Percentiles rank a stretch among this genome's conserved stretches.
phyloP scores from a whole-genome alignment of 2,888 invertebrate species.

The Lasius platythorax region DNA sequence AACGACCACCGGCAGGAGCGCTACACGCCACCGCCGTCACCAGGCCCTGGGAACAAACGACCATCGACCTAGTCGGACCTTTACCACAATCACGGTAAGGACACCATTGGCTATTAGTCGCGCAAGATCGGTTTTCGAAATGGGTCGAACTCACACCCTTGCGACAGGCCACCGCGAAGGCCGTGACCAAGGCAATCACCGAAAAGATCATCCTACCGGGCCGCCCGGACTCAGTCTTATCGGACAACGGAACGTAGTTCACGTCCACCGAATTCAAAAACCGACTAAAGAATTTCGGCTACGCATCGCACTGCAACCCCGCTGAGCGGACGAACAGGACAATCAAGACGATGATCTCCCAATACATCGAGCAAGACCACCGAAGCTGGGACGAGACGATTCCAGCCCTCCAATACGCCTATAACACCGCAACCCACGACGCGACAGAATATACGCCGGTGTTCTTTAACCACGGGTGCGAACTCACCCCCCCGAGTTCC shows the following conservation, averaged over 20 bases:
- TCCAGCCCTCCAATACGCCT: no score
- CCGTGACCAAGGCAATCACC: not conserved
- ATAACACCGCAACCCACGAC: not conserved
- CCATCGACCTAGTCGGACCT: not conserved
- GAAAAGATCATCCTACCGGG: not conserved
- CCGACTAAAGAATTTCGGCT: no score
- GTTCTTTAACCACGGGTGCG: not conserved
- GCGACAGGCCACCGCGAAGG: not conserved
- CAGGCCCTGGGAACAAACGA: not conserved
- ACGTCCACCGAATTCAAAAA: no score
- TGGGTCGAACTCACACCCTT: accelerated
- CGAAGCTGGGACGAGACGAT: not conserved
- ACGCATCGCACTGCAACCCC: no score
- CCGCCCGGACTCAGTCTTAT: not conserved
- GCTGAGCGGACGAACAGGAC: no score
- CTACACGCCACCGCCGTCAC: not conserved
- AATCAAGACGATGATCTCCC: not conserved
- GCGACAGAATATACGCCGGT: not conserved
- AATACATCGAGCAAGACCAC: not conserved
- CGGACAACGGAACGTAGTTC: not conserved
- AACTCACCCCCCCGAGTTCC: not conserved
- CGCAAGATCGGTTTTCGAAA: not conserved
- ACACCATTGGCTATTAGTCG: not conserved
- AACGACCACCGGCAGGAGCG: not conserved
- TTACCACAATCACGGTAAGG: not conserved